Evolutionary conservation across 2,888 invertebrate species (phyloP), one percentile per base, ranked within the genome.

Genomic region (Drosophila basisetae): DNA sequence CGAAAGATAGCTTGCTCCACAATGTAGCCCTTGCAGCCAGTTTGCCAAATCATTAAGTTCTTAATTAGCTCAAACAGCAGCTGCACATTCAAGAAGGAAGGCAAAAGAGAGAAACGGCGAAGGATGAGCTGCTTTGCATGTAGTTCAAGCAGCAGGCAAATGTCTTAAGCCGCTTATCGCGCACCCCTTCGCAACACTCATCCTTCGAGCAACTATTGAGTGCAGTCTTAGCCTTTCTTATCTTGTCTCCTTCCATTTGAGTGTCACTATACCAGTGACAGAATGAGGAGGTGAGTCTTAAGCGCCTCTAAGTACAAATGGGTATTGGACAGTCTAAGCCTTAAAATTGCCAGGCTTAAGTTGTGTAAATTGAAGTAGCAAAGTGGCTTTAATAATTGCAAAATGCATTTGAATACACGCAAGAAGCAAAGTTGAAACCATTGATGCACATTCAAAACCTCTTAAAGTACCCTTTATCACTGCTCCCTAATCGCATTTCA

Each of bases 1-100:
- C 37, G 43, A 53, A 68, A 62, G 69, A 83, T 66, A 66, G 65
- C 69, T 25, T 69, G 66, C 52, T 47, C 41, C 70, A 37, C 35
- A 35, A 55, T 37, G 66, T 54, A 64, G 60, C 59, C 25, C 65
- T 68, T 76, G 63, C 70, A 63, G 68, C 65, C 59, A 78, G 59
- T 78, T 82, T 87, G 78, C 59, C 84, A 84, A 82, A 69, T 83
- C 84, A 78, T 87, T 84, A 78, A 68, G 71, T 82, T 73, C 82
- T 47, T 73, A 83, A 83, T 83, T 83, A 84, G 78, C 74, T 61
- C 62, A 73, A 41, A 47, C 54, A 61, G 33, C 63, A 68, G 63
- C 60, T 68, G 71, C 59, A 60, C 35, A 58, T 31, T 43, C 22
- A 30, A 13, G 11, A 9, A 37, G 53, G 13, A 22, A n/a, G 18